Percentiles rank a stretch among this genome's conserved stretches.
phyloP scores from a whole-genome alignment of 2,888 invertebrate species.

The Ommatoiulus sabulosus region DNA sequence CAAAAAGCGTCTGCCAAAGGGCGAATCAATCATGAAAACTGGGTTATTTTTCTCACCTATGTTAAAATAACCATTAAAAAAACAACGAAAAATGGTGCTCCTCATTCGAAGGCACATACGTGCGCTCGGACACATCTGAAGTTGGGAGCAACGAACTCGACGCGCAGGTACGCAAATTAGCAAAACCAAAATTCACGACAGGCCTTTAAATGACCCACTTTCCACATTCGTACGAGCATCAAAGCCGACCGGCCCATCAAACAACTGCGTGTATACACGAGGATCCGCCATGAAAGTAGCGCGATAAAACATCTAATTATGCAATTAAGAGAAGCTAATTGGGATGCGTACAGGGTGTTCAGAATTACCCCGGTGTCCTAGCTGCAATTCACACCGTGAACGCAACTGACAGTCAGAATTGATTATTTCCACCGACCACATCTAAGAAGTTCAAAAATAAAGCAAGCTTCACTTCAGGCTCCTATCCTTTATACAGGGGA shows the following conservation, averaged over 20 bases:
- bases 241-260: slow-evolving; percentile 15
- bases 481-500: too few species aligned
- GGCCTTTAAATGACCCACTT: slow-evolving; percentile 28
- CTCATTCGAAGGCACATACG: not conserved
- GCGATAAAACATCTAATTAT: slow-evolving; percentile 1
- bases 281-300: slow-evolving; percentile 14
- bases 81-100: not conserved
- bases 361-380: too few species aligned
- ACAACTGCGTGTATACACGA: not conserved
- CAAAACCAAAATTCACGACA: slow-evolving; percentile 38
- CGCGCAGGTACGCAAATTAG: slow-evolving; percentile 18
- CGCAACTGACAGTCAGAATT: too few species aligned
- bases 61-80: not conserved
- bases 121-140: slow-evolving; percentile 17
- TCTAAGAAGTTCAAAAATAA: too few species aligned
- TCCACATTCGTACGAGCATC: not conserved
- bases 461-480: too few species aligned
- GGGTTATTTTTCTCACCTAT: slow-evolving; percentile 21
- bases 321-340: slow-evolving; percentile 17
- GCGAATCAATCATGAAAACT: not conserved
- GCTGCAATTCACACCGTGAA: too few species aligned
- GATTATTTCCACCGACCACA: too few species aligned
- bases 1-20: slow-evolving; percentile 1
- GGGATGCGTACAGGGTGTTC: not conserved
- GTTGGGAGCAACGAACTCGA: slow-evolving; percentile 19